Base-by-base conservation (phyloP, 2,888 invertebrate genomes). In the Orchesellides sinensis region DNA sequence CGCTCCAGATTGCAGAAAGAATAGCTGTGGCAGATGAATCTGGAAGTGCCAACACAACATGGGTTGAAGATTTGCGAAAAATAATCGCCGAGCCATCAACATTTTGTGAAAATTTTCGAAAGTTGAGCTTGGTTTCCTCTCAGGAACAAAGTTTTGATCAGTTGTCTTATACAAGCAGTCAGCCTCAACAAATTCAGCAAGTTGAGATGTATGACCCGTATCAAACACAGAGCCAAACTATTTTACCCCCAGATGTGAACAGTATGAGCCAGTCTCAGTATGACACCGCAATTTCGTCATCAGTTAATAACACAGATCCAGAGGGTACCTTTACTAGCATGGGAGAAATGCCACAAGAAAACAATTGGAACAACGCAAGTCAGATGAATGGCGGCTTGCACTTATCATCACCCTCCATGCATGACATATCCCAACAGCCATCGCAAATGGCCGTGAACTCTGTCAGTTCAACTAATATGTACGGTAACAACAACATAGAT, bases 1-100 rank as follows among this genome's bases (percentile, higher is more conserved):
- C 86, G 32, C 63, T 88, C 17, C 69, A 86, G 77, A 81, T 87
- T 56, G 78, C 85, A 10, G 88, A 88, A 47, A 59, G 88, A 25
- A 75, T 88, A 25, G 66, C 83, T 5, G 54, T 54, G 1, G 72
- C 72, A 0, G 80, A 83, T 66, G 83, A 74, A 49, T 54, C 54
- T 25, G 74, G 52, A 12, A 47, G 21, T n/a, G 78, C 78, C 3
- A 70, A 25, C 19, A 29, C 52, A 2, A 66, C 52, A 5, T 84
- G 84, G 84, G 63, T 84, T 54, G 77, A 72, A 19, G 81, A 83
- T 4, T 52, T 83, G n/a, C 25, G 74, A 54, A 79, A 47, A 69
- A 79, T 78, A 35, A 35, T 63, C 8, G 54, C 73, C 5, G 72
- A 72, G 0, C 73, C 65, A 1, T 1, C 29, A 17, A 29, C 14